Base-by-base conservation (phyloP, 1,140 invertebrate species). In the Hydropsyche tenuis region DNA sequence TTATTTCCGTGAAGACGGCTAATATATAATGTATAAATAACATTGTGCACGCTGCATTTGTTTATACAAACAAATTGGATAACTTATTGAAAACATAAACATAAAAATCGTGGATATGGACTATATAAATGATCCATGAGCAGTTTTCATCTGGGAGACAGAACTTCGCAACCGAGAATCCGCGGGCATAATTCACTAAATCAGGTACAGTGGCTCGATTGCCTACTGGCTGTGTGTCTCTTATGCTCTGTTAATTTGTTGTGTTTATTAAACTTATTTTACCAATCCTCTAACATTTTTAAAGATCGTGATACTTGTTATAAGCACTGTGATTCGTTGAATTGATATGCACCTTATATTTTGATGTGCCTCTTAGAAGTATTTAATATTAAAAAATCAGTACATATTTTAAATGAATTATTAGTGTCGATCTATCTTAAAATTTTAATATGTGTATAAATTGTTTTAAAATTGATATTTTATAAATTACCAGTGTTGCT, bases 191-290 rank as follows among this genome's bases (percentile, higher is more conserved):
- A 65, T 73, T 71, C 75, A 27, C 60, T 73, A 43, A 76, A 71
- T 60, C 83, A 85, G 84, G 85, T 85, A 85, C 83, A 82, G 81
- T 85, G 84, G 84, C 79, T 85, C 77, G 84, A 86, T 80, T 85
- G 84, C 82, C 83, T 86, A 81, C 81, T 86, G 80, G 84, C 83
- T 81, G 80, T 85, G 75, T 85, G 82, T 79, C 82, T 86, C 22
- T 81, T 86, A 79, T 85, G 85, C 79, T 86, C 85, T 69, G 79
- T 86, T 78, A 84, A 85, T 83, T 80, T 85, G 75, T 79, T 85
- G 72, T 86, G 84, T 81, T 83, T 85, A 69, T 76, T 86, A 81
- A 83, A 84, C 84, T 82, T 86, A 56, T 77, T 82, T 73, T 86
- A 86, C 73, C 78, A 75, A 69, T 77, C 76, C 16, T 60, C 76